Conservation (phyloP, 2,888 invertebrate genomes). For the Mamestra brassicae region DNA sequence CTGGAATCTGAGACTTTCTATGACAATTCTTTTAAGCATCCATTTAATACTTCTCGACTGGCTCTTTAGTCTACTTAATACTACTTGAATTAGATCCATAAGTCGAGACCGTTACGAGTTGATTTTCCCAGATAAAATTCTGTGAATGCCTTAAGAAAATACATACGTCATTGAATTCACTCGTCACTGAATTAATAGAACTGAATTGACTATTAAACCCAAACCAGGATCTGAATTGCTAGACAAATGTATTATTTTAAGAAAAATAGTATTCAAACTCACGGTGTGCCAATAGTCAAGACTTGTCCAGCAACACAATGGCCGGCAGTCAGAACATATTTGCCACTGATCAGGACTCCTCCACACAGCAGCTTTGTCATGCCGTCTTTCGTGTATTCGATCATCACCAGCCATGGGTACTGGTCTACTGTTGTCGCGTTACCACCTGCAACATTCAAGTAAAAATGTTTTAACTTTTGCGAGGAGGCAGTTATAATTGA, state of each 20-base stretch:
- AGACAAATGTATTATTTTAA: not conserved
- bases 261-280: slow-evolving; percentile 64
- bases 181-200: no score
- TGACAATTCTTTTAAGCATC: no score
- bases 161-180: no score
- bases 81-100: no score
- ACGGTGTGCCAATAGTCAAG: slow-evolving; percentile 82
- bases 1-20: not conserved
- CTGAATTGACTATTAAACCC: not conserved
- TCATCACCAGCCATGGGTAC: slow-evolving; percentile 91
- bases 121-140: not conserved
- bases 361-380: slow-evolving; percentile 75
- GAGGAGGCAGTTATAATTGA: not conserved
- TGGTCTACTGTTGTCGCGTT: slow-evolving; percentile 85
- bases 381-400: slow-evolving; percentile 80
- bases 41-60: no score
- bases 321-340: slow-evolving; percentile 90
- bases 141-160: not conserved
- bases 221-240: not conserved
- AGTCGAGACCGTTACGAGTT: no score
- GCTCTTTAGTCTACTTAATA: no score
- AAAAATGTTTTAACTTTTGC: slow-evolving; percentile 1
- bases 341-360: slow-evolving; percentile 87
- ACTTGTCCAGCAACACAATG: slow-evolving; percentile 87
- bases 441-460: slow-evolving; percentile 70